Evolutionary conservation across 2,113 vertebrate species (phyloP).

Genomic region (Forbesichthys agassizii): DNA sequence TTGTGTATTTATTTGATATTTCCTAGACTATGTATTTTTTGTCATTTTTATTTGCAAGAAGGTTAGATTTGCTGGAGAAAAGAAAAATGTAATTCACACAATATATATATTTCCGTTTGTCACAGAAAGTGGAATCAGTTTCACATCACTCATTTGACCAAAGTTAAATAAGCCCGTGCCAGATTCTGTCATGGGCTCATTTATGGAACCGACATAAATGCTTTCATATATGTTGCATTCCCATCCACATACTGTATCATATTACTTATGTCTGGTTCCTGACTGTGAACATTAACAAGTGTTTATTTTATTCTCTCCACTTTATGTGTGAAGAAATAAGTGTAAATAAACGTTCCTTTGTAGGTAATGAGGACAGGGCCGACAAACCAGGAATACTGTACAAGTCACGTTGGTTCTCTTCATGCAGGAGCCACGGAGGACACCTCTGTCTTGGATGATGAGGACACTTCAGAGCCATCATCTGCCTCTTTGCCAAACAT

Average conservation of each 20-base stretch:
- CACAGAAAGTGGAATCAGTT: background rate
- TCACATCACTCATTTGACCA: no score
- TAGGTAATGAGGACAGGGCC: background rate
- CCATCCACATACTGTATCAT: background rate
- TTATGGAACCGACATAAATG: no score
- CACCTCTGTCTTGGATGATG: conserved; percentile 83
- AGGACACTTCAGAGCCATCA: conserved; percentile 84
- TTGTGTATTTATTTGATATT: conserved; percentile 29
- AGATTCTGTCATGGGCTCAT: no score
- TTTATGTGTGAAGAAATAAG: no score
- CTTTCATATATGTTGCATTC: background rate
- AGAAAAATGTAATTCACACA: background rate
- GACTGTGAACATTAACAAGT: no score
- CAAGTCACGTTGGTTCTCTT: conserved; percentile 54
- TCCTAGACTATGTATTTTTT: conserved; percentile 6
- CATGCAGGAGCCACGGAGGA: conserved; percentile 86
- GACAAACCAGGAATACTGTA: conserved; percentile 51
- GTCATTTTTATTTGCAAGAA: conserved; percentile 62
- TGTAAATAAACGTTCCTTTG: background rate
- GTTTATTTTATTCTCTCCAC: no score
- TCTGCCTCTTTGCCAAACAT: conserved; percentile 87
- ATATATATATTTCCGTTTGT: background rate
- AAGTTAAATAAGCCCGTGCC: no score
- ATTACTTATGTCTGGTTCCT: no score
- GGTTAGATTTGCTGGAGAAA: conserved; percentile 52